Base-by-base conservation (phyloP, 2,888 invertebrate genomes). In the Chaetogeoica ovagalla region DNA sequence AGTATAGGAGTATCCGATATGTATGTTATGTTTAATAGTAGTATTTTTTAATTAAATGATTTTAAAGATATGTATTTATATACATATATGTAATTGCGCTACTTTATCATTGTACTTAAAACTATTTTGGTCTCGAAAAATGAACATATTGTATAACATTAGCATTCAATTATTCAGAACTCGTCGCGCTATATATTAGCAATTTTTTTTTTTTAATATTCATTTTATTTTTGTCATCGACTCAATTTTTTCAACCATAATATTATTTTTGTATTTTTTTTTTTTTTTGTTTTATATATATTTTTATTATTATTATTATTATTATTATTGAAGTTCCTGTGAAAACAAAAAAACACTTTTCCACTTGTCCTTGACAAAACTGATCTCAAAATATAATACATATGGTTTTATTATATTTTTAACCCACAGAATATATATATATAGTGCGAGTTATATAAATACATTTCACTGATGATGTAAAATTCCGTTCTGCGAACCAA, bases 311-410 rank as follows among this genome's bases (percentile, higher is more conserved):
- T 59, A 59, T 59, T 70, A n/a, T 75, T 23, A 13, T 59, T 75
- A 23, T 59, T 66, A 75, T 66, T 59, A 59, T 59, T 70, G 57
- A 79, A 71, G 79, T 79, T 79, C 79, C 79, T 79, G 79, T 39
- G 37, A 77, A 57, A 79, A 79, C 37, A 69, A 75, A 43, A 70
- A 55, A 66, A 70, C 2, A 60, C 62, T 70, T 71, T 79, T 71
- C 79, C 71, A 71, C 63, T 71, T 79, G 79, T 79, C 65, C 55
- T 71, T 57, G 79, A 79, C 79, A 63, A 57, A 71, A 79, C 70
- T 79, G 79, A 79, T 79, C 79, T 79, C 79, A 79, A 71, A 79
- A 59, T 68, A 59, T 68, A 68, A 59, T 68, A 48, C 30, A 76
- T 68, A 30, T 21, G 21, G 2, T 76, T 48, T 75, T 76, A 76